phyloP scores from a whole-genome alignment of 2,797 vertebrate species.

The Knipowitschia caucasica region DNA sequence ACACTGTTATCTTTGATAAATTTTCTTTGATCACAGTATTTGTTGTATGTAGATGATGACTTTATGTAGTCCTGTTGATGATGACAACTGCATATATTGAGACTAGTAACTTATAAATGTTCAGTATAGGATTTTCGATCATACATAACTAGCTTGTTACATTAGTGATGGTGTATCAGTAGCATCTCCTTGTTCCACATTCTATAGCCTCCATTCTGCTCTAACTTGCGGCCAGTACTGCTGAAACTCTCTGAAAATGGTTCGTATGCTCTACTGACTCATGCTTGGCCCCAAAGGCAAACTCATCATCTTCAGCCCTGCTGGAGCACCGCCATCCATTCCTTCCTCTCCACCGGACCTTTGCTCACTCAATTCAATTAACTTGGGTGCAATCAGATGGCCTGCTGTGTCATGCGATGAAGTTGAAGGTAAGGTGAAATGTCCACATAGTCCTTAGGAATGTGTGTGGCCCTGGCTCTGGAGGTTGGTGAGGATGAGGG shows the following conservation, averaged over 20 bases:
- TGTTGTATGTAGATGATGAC: not conserved
- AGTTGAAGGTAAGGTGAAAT: constrained; percentile 56
- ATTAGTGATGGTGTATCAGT: constrained; percentile 28
- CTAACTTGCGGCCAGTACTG: constrained; percentile 42
- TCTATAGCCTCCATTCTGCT: constrained; percentile 13
- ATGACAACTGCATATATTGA: not conserved
- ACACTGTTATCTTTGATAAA: no score
- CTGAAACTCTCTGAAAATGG: constrained; percentile 53
- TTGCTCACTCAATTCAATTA: constrained; percentile 59
- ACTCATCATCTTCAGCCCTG: constrained; percentile 62
- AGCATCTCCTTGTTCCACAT: constrained; percentile 33
- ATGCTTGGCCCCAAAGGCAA: constrained; percentile 60
- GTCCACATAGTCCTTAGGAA: constrained; percentile 30
- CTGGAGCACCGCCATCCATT: constrained; percentile 40
- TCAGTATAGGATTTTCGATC: no score
- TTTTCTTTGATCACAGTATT: no score
- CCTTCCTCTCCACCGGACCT: constrained; percentile 29
- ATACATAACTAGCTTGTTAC: constrained; percentile 21
- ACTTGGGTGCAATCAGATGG: constrained; percentile 59
- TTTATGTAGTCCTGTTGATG: not conserved
- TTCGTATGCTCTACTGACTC: constrained; percentile 61
- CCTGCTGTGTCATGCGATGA: constrained; percentile 22
- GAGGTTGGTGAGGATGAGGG: constrained; percentile 46
- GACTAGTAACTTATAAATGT: no score
- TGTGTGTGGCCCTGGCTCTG: constrained; percentile 32